Conservation (phyloP, 2,888 invertebrate genomes). For the Mayetiola destructor region DNA sequence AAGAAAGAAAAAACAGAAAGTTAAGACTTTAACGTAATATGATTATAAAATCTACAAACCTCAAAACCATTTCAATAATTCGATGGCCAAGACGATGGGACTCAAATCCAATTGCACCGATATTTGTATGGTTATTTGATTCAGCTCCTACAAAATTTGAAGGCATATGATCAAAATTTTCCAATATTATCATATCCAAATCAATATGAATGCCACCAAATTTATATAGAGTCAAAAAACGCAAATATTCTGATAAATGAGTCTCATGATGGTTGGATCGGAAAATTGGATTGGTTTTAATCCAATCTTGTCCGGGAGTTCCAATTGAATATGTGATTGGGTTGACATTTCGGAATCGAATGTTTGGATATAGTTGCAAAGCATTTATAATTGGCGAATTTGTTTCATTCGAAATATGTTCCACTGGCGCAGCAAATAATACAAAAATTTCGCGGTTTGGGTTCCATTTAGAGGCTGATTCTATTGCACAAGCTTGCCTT, state of each 20-base stretch:
- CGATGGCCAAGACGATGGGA: slow-evolving; percentile 40
- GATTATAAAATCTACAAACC: neutral
- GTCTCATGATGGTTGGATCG: slow-evolving; percentile 24
- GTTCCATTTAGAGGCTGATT: slow-evolving; percentile 32
- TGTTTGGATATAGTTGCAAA: slow-evolving; percentile 27
- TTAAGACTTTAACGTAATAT: too few species aligned
- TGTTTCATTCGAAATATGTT: neutral
- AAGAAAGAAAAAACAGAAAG: neutral
- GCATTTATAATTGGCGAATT: slow-evolving; percentile 24
- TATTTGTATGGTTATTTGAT: slow-evolving; percentile 43
- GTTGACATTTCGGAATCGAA: slow-evolving; percentile 28
- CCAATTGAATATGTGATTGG: slow-evolving; percentile 27
- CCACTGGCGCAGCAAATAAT: slow-evolving; percentile 27
- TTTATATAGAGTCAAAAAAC: slow-evolving; percentile 44
- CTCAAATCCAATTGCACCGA: slow-evolving; percentile 51
- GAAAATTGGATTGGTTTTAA: slow-evolving; percentile 26
- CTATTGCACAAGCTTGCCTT: slow-evolving; percentile 31
- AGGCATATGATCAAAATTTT: slow-evolving; percentile 39
- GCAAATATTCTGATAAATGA: slow-evolving; percentile 28
- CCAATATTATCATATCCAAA: slow-evolving; percentile 54
- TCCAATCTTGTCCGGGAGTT: slow-evolving; percentile 30
- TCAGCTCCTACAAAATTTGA: slow-evolving; percentile 51
- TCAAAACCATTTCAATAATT: slow-evolving; percentile 41
- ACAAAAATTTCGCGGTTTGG: slow-evolving; percentile 29
- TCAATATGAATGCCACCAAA: slow-evolving; percentile 67